Evolutionary conservation across 1,140 invertebrate genomes (phyloP).

Genomic region (Ylistrum balloti): DNA sequence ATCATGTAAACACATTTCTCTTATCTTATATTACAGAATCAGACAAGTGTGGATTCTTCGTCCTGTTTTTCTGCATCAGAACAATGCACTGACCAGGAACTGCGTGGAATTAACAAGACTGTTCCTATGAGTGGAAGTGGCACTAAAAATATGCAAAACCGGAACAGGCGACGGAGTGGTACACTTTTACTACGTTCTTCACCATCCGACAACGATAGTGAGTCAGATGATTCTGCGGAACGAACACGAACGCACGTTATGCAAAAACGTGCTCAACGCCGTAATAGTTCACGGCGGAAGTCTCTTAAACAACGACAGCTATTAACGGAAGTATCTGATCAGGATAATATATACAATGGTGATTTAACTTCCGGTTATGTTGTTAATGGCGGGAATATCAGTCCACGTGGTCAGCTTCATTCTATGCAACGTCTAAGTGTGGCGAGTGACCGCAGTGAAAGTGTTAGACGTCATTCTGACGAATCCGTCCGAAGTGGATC

Average conservation of each 20-base stretch:
- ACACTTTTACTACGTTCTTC: background rate
- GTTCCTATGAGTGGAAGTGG: background rate
- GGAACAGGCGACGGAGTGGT: constrained; percentile 11
- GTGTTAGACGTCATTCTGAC: background rate
- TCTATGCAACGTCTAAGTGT: constrained; percentile 15
- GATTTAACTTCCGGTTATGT: constrained; percentile 6
- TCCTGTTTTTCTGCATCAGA: background rate
- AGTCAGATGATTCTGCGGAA: background rate
- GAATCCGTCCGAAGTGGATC: background rate
- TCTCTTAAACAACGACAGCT: background rate
- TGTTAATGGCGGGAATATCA: constrained; percentile 10
- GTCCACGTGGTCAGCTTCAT: background rate
- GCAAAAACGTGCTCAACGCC: background rate
- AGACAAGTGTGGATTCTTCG: constrained; percentile 27
- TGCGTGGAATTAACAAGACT: background rate
- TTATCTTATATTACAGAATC: constrained; percentile 21
- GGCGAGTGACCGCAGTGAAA: background rate
- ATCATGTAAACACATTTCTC: background rate
- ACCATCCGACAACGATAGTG: constrained; percentile 12
- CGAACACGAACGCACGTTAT: background rate
- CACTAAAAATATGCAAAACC: background rate
- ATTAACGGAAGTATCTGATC: background rate
- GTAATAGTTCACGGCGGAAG: constrained; percentile 13
- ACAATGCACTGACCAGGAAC: background rate
- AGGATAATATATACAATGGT: background rate